phyloP scores from a whole-genome alignment of 1,140 invertebrate species.

The Drosophila nasuta region DNA sequence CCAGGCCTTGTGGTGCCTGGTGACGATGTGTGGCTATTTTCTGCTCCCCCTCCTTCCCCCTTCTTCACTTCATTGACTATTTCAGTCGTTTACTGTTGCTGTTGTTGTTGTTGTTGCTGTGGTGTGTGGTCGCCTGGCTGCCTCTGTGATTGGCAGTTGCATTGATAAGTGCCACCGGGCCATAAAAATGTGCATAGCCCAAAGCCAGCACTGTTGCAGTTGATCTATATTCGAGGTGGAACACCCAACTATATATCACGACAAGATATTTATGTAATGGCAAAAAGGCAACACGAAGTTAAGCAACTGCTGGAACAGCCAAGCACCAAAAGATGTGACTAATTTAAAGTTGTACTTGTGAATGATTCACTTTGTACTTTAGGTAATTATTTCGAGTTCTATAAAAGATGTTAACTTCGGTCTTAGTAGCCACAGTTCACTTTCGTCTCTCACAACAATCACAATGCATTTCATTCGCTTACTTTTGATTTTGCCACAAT shows the following conservation, averaged over 20 bases:
- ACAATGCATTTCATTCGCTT: constrained; percentile 17
- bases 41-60: too few species aligned
- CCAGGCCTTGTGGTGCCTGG: constrained; percentile 42
- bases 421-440: not conserved
- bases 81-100: not conserved
- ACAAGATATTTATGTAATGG: not conserved
- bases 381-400: not conserved
- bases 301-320: constrained; percentile 22
- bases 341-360: constrained; percentile 19
- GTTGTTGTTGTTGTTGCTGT: not conserved
- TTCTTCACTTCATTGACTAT: not conserved
- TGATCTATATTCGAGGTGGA: constrained; percentile 8
- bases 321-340: constrained; percentile 13
- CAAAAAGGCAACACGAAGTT: not conserved
- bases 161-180: constrained; percentile 52
- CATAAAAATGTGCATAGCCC: constrained; percentile 48
- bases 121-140: constrained; percentile 36
- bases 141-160: constrained; percentile 57
- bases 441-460: not conserved
- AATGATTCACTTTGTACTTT: not conserved
- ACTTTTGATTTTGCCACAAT: not conserved
- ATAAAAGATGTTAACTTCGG: constrained; percentile 29
- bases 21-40: constrained; percentile 39
- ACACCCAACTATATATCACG: constrained; percentile 1
- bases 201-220: constrained; percentile 10